Base-by-base conservation (phyloP, 2,113 vertebrate species). In the Excalfactoria chinensis region DNA sequence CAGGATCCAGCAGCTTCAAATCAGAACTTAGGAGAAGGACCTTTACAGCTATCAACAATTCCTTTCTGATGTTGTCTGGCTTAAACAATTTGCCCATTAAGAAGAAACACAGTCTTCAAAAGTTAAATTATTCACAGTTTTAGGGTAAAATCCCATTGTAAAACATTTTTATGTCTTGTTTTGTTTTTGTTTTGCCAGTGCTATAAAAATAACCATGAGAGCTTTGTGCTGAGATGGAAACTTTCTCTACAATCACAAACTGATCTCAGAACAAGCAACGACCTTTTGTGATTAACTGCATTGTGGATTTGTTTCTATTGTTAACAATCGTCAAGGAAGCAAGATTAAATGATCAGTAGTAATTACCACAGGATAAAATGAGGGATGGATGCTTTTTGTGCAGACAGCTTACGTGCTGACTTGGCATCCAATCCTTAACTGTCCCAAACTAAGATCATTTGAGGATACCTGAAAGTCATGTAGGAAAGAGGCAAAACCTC, bases 171-270 rank as follows among this genome's bases (percentile, higher is more conserved):
- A 26, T 26, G 49, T 26, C 28, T 53, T 26, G 26, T 53, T 53
- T 30, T 17, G 14, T 16, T 28, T 28, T 84, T n/a, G 44, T 96
- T n/a, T 58, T 96, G 77, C 59, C 3, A 4, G 66, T 58, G 64
- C 79, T 76, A 22, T 90, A 92, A 90, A 91, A 90, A 49, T 84
- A 10, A 0, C 62, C 62, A 46, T 68, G 86, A 77, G 55, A 21
- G 14, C 59, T 92, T 90, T 89, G 68, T 87, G 74, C 92, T 95
- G 82, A 84, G 73, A 67, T 55, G 67, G 84, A 93, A 96, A 93
- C 71, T 87, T 90, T 40, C 90, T 15, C 56, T 82, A 2, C 77
- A 80, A 67, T 66, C 59, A 74, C 43, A 90, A 83, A 56, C 43
- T 82, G 74, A 81, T 81, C 74, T 87, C 84, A 87, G 90, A 90